These are phyloP conservation scores for Drosophila nikananu DNA, from an alignment of 1,140 invertebrate species.

Conservation along the genomic window DNA sequence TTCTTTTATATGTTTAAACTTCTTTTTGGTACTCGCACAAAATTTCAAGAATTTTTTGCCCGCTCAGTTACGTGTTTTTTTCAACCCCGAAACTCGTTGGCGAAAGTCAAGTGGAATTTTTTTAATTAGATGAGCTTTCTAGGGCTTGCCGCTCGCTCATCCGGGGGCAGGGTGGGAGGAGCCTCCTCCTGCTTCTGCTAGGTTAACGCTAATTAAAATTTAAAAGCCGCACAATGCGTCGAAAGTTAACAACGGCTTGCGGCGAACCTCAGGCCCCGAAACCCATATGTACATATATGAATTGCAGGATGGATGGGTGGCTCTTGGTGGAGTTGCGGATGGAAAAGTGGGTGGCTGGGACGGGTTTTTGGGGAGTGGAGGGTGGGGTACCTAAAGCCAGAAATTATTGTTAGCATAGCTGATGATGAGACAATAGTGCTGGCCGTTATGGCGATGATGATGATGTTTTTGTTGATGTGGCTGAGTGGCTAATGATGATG, in stretches of 20 bases:
- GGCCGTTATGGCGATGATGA: conserved; percentile 46
- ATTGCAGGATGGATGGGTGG: conserved; percentile 39
- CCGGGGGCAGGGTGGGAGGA: background rate
- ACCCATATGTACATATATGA: conserved; percentile 39
- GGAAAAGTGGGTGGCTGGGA: conserved; percentile 6
- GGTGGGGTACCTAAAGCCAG: conserved; percentile 48
- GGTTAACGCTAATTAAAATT: conserved; percentile 81
- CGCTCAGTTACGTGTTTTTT: conserved; percentile 2
- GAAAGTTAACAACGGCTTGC: conserved; percentile 73
- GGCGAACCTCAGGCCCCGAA: conserved; percentile 31
- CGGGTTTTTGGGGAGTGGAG: conserved; percentile 4
- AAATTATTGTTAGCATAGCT: conserved; percentile 80
- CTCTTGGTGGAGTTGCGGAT: conserved; percentile 14
- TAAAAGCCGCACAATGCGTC: conserved; percentile 83
- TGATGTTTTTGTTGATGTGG: conserved; percentile 32
- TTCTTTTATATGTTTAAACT: background rate
- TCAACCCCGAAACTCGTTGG: conserved; percentile 20
- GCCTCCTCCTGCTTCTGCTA: conserved; percentile 48
- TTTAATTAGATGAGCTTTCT: conserved; percentile 75
- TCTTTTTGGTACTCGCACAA: background rate
- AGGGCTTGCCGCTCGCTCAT: conserved; percentile 32
- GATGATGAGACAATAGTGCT: conserved; percentile 57
- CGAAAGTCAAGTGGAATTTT: conserved; percentile 56
- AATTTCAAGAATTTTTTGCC: conserved; percentile 4
- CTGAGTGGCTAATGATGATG: conserved; percentile 54